phyloP scores from a whole-genome alignment of 1,140 invertebrate genomes.

The Hetaerina americana region DNA sequence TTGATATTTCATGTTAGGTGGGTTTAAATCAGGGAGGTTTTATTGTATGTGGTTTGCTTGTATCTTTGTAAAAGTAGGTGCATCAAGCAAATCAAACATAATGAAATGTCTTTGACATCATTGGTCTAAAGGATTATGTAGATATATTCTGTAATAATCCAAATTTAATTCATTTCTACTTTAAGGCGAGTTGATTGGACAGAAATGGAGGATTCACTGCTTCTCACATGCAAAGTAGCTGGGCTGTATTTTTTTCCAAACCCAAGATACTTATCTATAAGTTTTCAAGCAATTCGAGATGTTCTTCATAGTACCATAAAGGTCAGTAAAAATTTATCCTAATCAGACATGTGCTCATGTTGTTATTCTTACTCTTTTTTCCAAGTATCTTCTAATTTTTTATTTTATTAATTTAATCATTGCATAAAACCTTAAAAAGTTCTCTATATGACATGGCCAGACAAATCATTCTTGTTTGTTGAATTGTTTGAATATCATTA shows the following conservation, averaged over 20 bases:
- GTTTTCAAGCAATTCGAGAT: conserved; percentile 42
- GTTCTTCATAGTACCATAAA: conserved; percentile 39
- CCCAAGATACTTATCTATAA: conserved; percentile 31
- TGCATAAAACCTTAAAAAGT: too few relatives aligned
- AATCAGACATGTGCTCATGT: not conserved
- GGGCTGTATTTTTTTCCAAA: conserved; percentile 45
- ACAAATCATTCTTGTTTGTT: too few relatives aligned
- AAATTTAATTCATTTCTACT: conserved; percentile 4
- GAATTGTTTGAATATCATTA: too few relatives aligned
- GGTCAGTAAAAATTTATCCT: conserved; percentile 11
- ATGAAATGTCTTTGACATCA: not conserved
- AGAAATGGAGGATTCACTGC: conserved; percentile 43
- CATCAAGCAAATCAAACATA: not conserved
- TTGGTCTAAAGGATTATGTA: not conserved
- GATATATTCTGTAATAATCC: too few relatives aligned
- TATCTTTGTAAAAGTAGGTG: too few relatives aligned
- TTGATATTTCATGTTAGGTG: too few relatives aligned
- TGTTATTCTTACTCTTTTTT: too few relatives aligned
- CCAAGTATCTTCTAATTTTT: too few relatives aligned
- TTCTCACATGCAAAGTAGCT: conserved; percentile 54
- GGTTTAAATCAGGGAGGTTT: too few relatives aligned
- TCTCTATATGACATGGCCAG: too few relatives aligned
- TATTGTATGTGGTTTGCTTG: too few relatives aligned
- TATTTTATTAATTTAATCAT: too few relatives aligned
- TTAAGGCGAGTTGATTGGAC: conserved; percentile 41